Evolutionary conservation across 2,113 vertebrate genomes (phyloP), one percentile per base, ranked within the genome.

Genomic region (Oncorhynchus clarkii): DNA sequence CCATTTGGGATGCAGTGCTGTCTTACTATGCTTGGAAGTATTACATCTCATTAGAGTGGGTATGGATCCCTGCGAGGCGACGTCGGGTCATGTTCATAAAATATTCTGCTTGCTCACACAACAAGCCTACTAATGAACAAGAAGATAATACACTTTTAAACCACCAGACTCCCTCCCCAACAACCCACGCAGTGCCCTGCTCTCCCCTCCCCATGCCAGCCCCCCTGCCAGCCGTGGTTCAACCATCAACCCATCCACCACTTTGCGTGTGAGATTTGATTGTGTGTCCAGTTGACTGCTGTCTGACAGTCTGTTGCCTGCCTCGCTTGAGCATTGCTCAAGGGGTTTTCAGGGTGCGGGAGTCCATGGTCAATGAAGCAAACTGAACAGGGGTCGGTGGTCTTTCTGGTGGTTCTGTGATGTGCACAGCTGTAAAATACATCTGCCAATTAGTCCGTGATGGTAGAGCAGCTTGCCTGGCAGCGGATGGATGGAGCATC

Each of bases 391-490:
- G 70, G 48, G 73, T 77, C 57, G 0, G 5, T 71, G 71, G 67
- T 82, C 71, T 49, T 76, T 75, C 65, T 59, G 51, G 73, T 71
- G 67, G 67, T 79, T 79, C 14, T 0, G 59, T 60, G 71, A 54
- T 75, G 70, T 22, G 72, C 80, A 79, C 88, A 88, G 86, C 84
- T 89, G 78, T 82, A 79, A 78, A 70, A 80, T 72, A 80, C 83
- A 80, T 76, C 73, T 71, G 69, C 86, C 80, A 80, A 79, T 77
- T 79, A 81, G 82, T 80, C 54, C 24, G 12, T 14, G 12, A 18
- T 16, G 51, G 51, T 14, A 18, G 51, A 54, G 14, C 16, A 54
- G 51, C 51, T 18, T 14, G 66, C 16, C 80, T 80, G 34, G 27
- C 72, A 75, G 82, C 31, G 72, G 80, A 72, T 86, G 78, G 73